Evolutionary conservation across 2,113 vertebrate genomes (phyloP).

Genomic region (Noturus placidus): DNA sequence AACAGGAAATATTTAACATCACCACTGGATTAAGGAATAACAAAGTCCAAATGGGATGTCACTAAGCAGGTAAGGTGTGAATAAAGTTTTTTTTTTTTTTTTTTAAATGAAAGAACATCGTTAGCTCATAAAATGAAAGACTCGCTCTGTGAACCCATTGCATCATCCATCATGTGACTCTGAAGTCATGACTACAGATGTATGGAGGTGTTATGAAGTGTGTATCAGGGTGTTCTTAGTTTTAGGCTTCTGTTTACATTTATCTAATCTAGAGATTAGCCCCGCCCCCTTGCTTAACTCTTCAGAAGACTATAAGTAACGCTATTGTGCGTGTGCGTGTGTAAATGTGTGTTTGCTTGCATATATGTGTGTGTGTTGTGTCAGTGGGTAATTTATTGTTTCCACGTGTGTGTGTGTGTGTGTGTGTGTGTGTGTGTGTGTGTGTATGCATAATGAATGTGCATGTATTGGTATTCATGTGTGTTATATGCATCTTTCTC

Average conservation of each 20-base stretch:
- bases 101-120: rapidly evolving
- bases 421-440: neutral
- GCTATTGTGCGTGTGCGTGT: neutral
- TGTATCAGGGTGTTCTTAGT: neutral
- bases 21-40: neutral
- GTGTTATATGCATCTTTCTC: too few relatives aligned
- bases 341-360: neutral
- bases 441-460: neutral
- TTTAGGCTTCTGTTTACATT: neutral
- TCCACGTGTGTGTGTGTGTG: neutral
- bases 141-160: neutral
- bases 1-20: neutral
- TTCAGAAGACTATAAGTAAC: neutral
- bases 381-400: conserved; percentile 13
- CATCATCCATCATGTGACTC: neutral
- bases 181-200: neutral
- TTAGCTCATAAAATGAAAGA: neutral
- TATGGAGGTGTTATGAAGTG: neutral
- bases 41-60: neutral
- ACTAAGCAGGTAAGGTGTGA: neutral
- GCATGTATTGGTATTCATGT: too few relatives aligned
- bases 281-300: neutral
- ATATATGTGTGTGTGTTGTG: conserved; percentile 9
- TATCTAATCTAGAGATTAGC: neutral
- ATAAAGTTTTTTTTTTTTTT: neutral